Base-by-base conservation (phyloP, 2,888 invertebrate genomes). In the Stenchaetothrips biformis region DNA sequence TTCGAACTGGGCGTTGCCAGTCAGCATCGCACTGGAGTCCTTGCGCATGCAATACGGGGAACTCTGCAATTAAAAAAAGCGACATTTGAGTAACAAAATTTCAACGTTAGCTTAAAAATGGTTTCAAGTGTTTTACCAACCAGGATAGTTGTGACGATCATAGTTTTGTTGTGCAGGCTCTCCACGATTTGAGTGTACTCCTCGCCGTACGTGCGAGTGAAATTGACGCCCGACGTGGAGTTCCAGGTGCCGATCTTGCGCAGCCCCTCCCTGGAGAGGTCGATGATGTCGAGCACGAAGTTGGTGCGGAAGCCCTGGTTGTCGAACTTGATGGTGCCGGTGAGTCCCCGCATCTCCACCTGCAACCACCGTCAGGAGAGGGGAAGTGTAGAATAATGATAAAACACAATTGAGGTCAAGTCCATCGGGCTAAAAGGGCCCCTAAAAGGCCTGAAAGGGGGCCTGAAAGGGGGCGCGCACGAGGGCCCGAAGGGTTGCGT, bases 31-130 rank as follows among this genome's bases (percentile, higher is more conserved):
- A 84, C 94, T 93, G 8, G 95, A 94, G 85, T 94, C 93, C 87
- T 94, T 97, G 83, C 94, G 89, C 97, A 98, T 98, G 84, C 96
- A 95, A 87, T 99, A 99, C 1, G 99, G 99, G 80, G 95, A 91
- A 87, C 97, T 98, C 97, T 98, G 87, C 9, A 85, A 83, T 25
- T 82, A 59, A 59, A 77, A 59, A 18, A 78, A 48, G 59, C 16
- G 7, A n/a, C n/a, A n/a, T n/a, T n/a, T n/a, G n/a, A n/a, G n/a
- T n/a, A n/a, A n/a, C n/a, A n/a, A n/a, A n/a, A n/a, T n/a, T n/a
- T n/a, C n/a, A n/a, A n/a, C n/a, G n/a, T n/a, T n/a, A n/a, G n/a
- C n/a, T n/a, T n/a, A n/a, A n/a, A n/a, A n/a, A n/a, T n/a, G n/a
- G n/a, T n/a, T n/a, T n/a, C 37, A 37, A 4, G 37, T 37, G 37